phyloP scores from a whole-genome alignment of 1,140 invertebrate genomes.

The Eurosta solidaginis region DNA sequence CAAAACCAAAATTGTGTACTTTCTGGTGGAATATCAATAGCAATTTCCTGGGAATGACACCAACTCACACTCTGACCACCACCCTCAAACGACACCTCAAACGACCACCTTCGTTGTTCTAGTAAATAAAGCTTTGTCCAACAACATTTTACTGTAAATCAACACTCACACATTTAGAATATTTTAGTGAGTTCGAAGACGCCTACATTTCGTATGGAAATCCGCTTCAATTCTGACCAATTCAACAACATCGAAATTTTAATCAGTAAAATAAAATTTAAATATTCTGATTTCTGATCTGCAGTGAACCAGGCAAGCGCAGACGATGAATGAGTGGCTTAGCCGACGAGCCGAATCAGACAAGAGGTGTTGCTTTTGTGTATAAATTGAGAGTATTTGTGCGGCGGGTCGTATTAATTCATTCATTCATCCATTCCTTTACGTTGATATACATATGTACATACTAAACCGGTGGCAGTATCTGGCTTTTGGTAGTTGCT shows the following conservation, averaged over 20 bases:
- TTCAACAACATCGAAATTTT: slow-evolving; percentile 17
- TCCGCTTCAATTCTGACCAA: not conserved
- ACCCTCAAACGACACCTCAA: not conserved
- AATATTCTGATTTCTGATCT: slow-evolving; percentile 31
- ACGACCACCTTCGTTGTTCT: not conserved
- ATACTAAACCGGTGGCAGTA: not conserved
- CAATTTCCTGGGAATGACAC: slow-evolving; percentile 32
- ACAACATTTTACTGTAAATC: not conserved
- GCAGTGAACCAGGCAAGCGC: not conserved
- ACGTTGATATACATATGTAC: too few species aligned
- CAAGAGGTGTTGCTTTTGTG: not conserved
- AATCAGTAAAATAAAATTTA: slow-evolving; percentile 36
- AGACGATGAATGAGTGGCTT: not conserved
- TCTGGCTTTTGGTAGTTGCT: not conserved
- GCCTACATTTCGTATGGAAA: too few species aligned
- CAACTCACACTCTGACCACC: not conserved
- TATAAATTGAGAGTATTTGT: not conserved
- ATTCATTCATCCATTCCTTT: not conserved
- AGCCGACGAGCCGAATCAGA: not conserved
- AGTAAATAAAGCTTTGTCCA: not conserved
- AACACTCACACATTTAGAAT: not conserved
- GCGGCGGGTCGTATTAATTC: not conserved
- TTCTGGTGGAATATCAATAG: slow-evolving; percentile 34
- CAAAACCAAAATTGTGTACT: not conserved
- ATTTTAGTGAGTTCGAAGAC: not conserved